phyloP scores from a whole-genome alignment of 1,140 invertebrate species.

The Luehdorfia chinensis region DNA sequence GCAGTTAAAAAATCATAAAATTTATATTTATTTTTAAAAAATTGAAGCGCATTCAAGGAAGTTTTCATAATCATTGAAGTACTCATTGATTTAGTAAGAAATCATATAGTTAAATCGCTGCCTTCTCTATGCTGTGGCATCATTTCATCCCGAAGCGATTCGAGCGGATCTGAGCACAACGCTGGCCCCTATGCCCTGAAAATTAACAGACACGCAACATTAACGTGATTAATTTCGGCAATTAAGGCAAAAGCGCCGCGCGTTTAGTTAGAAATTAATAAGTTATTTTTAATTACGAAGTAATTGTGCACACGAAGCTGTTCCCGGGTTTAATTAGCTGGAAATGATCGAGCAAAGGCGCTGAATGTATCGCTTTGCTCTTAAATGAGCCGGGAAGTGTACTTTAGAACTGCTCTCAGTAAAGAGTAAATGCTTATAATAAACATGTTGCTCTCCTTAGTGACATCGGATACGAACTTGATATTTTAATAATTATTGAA shows the following conservation, averaged over 20 bases:
- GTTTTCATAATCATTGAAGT: no score
- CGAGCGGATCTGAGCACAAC: conserved; percentile 39
- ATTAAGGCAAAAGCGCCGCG: conserved; percentile 46
- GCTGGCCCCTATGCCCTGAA: conserved; percentile 57
- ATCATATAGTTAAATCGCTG: no score
- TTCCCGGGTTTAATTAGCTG: conserved; percentile 48
- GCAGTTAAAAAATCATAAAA: no score
- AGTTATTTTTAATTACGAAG: conserved; percentile 70
- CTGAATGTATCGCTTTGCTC: conserved; percentile 18
- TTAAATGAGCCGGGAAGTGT: not conserved
- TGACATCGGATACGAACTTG: no score
- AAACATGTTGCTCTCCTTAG: no score
- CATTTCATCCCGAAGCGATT: conserved; percentile 12
- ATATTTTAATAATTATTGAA: no score
- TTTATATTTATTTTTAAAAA: no score
- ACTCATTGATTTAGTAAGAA: no score
- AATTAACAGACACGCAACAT: conserved; percentile 66
- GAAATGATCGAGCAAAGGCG: conserved; percentile 32
- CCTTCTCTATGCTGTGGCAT: not conserved
- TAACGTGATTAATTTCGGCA: conserved; percentile 64
- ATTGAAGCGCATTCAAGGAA: no score
- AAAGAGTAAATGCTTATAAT: no score
- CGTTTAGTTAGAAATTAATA: conserved; percentile 55
- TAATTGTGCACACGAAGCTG: conserved; percentile 48
- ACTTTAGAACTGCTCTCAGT: no score